A percentile compares a stretch with the other conserved stretches of the same genome.
Evolutionary conservation across 2,797 vertebrate species (phyloP).

Genomic region (Tauraco hartlaubi): DNA sequence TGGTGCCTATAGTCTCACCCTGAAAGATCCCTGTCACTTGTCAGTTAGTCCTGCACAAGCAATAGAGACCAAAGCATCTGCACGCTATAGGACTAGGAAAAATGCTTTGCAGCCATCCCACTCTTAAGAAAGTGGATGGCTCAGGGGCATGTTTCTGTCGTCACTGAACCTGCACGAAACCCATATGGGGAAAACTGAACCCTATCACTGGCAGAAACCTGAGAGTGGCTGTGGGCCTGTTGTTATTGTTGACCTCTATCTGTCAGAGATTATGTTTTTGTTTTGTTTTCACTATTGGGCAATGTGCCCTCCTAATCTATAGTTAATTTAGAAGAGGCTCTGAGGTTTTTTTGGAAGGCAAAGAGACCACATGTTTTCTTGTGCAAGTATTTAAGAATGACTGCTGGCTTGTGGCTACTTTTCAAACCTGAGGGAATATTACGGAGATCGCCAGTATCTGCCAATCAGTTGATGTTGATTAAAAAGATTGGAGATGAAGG

Average conservation of each 20-base stretch:
- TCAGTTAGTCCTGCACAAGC: neutral
- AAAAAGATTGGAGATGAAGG: neutral
- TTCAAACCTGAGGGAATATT: neutral
- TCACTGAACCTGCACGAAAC: neutral
- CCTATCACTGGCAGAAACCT: neutral
- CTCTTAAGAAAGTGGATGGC: neutral
- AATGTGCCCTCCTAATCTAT: neutral
- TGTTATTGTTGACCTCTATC: slow-evolving; percentile 21
- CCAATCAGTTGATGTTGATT: neutral
- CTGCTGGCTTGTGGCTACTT: slow-evolving; percentile 9
- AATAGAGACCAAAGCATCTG: neutral
- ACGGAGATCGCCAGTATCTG: neutral
- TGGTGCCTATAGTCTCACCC: neutral
- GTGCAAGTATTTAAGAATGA: neutral
- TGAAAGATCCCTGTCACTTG: neutral
- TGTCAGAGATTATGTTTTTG: neutral
- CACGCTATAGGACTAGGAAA: neutral
- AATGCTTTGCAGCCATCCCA: neutral
- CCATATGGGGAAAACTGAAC: neutral
- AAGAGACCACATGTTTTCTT: neutral
- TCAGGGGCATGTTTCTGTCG: neutral
- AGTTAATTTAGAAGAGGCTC: neutral
- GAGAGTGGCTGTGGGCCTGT: neutral
- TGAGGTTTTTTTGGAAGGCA: neutral
- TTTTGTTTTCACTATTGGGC: slow-evolving; percentile 24